A percentile compares a stretch with the other conserved stretches of the same genome.
phyloP scores from a whole-genome alignment of 2,113 vertebrate genomes.

The Coreoperca whiteheadi region DNA sequence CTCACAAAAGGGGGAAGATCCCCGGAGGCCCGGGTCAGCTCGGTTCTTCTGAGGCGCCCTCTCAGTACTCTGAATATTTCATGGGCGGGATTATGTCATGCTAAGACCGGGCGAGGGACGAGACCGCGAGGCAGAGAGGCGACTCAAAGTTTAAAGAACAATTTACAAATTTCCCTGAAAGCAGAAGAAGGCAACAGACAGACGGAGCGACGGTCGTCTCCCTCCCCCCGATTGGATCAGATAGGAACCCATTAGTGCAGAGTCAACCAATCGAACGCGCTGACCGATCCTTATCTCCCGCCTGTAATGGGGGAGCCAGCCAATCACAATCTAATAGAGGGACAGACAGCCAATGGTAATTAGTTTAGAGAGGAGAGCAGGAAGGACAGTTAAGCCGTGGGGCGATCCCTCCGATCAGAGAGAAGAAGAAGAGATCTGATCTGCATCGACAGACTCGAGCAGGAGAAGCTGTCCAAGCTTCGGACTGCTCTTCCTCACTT shows the following conservation, averaged over 20 bases:
- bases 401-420: conserved; percentile 13
- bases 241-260: conserved; percentile 58
- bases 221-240: conserved; percentile 41
- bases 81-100: conserved; percentile 69
- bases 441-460: neutral
- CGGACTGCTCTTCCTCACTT: neutral
- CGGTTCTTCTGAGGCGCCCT: conserved; percentile 50
- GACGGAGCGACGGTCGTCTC: neutral
- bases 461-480: neutral
- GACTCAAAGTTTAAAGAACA: neutral
- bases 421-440: neutral
- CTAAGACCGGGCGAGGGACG: neutral
- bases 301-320: conserved; percentile 40
- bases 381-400: conserved; percentile 46
- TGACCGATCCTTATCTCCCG: conserved; percentile 60
- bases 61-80: conserved; percentile 67
- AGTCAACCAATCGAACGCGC: conserved; percentile 57
- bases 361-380: conserved; percentile 59
- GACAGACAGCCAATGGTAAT: conserved; percentile 72
- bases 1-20: conserved; percentile 13
- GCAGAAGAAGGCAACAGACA: neutral
- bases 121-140: neutral
- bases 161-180: neutral
- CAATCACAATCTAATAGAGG: conserved; percentile 69
- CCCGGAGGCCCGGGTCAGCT: conserved; percentile 42